Evolutionary conservation across 2,797 vertebrate genomes (phyloP).

Genomic region (Lepidocolaptes lacrymiger): DNA sequence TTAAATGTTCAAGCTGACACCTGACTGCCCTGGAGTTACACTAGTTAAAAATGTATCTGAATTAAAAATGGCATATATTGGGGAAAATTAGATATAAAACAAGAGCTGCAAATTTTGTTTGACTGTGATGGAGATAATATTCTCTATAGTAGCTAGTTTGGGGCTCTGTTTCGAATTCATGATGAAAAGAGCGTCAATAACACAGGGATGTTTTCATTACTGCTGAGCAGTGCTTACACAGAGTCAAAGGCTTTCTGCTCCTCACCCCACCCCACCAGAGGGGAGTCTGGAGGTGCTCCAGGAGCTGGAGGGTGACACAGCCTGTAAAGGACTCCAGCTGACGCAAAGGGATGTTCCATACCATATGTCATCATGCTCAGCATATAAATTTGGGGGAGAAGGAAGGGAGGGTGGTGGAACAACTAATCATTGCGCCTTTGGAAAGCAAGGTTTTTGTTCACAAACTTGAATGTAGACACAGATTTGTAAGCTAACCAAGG

Average conservation of each 20-base stretch:
- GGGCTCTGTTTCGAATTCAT: background rate
- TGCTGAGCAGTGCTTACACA: background rate
- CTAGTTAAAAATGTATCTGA: background rate
- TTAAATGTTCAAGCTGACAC: background rate
- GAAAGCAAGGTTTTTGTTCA: background rate
- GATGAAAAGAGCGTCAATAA: background rate
- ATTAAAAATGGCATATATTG: background rate
- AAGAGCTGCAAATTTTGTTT: background rate
- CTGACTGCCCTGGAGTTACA: background rate
- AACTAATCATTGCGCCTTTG: background rate
- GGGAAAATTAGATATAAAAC: background rate
- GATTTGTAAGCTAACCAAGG: background rate
- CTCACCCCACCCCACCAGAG: background rate
- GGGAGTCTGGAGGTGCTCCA: background rate
- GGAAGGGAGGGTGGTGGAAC: background rate
- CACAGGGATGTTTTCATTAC: background rate
- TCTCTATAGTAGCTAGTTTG: background rate
- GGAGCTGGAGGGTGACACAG: background rate
- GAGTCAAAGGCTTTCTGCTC: background rate
- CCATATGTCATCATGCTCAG: background rate
- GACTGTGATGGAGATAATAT: background rate
- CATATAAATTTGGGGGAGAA: background rate
- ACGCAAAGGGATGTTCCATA: background rate
- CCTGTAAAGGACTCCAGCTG: background rate
- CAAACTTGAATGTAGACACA: background rate